These are phyloP conservation scores for Pelvicachromis taeniatus DNA, from an alignment of 2,113 vertebrate species.

Conservation along the genomic window DNA sequence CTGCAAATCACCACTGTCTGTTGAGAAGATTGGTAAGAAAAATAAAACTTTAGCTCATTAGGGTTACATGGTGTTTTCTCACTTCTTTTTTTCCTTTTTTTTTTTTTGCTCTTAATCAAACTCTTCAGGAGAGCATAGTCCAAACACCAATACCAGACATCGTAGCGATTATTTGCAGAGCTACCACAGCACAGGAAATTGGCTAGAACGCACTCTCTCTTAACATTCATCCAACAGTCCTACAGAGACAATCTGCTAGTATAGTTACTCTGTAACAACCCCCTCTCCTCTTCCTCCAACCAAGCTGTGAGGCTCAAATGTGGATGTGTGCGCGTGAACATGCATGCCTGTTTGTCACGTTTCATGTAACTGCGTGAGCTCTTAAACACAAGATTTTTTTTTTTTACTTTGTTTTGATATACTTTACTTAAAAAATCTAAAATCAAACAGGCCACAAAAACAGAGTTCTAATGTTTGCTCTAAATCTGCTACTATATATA, in stretches of 20 bases:
- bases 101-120: neutral
- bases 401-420: conserved; percentile 9
- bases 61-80: neutral
- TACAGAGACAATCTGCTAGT: conserved; percentile 16
- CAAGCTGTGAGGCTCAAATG: neutral
- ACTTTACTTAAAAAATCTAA: neutral
- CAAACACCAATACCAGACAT: neutral
- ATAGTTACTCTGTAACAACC: neutral
- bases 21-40: neutral
- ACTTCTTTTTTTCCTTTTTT: neutral
- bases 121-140: neutral
- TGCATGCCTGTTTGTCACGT: neutral
- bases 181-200: conserved; percentile 33
- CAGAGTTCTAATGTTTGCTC: neutral
- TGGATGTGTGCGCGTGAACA: neutral
- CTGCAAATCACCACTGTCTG: conserved; percentile 5
- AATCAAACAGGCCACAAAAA: neutral
- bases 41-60: neutral
- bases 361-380: neutral
- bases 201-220: conserved; percentile 1
- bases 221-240: conserved; percentile 1
- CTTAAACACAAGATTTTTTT: neutral
- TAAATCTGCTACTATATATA: neutral
- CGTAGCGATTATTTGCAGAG: neutral
- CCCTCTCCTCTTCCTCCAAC: neutral